These are phyloP conservation scores for Calosoma granatense DNA, from an alignment of 1,140 invertebrate species.

Conservation along the genomic window DNA sequence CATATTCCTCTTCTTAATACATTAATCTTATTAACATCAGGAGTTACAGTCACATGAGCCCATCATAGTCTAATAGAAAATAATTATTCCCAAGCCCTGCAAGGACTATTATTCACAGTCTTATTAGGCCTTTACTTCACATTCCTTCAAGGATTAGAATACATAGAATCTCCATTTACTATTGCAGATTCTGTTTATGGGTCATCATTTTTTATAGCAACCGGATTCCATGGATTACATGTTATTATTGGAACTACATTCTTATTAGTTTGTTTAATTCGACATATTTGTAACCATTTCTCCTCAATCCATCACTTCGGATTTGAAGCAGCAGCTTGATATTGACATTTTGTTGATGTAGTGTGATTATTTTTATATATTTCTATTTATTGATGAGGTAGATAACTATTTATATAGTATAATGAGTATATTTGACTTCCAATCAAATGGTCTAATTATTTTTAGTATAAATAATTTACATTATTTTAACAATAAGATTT, in stretches of 20 bases:
- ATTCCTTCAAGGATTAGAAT: constrained; percentile 33
- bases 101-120: constrained; percentile 41
- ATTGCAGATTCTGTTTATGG: constrained; percentile 53
- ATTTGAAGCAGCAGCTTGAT: constrained; percentile 60
- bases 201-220: constrained; percentile 57
- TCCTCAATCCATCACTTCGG: constrained; percentile 51
- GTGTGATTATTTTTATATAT: constrained; percentile 61
- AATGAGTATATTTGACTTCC: constrained; percentile 57
- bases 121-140: constrained; percentile 32
- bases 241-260: constrained; percentile 58
- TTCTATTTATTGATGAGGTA: constrained; percentile 55
- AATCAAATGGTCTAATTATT: constrained; percentile 48
- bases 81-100: constrained; percentile 33
- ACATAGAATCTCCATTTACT: constrained; percentile 39
- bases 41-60: constrained; percentile 43
- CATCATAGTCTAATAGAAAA: constrained; percentile 46
- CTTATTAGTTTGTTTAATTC: constrained; percentile 43
- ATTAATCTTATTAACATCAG: constrained; percentile 44
- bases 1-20: constrained; percentile 52
- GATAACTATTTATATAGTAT: constrained; percentile 51
- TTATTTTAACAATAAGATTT: constrained; percentile 30
- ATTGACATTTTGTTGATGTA: constrained; percentile 66
- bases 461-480: constrained; percentile 40
- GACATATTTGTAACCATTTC: constrained; percentile 43
- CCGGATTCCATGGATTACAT: constrained; percentile 63